phyloP scores from a whole-genome alignment of 2,113 vertebrate species.

The Trinectes maculatus region DNA sequence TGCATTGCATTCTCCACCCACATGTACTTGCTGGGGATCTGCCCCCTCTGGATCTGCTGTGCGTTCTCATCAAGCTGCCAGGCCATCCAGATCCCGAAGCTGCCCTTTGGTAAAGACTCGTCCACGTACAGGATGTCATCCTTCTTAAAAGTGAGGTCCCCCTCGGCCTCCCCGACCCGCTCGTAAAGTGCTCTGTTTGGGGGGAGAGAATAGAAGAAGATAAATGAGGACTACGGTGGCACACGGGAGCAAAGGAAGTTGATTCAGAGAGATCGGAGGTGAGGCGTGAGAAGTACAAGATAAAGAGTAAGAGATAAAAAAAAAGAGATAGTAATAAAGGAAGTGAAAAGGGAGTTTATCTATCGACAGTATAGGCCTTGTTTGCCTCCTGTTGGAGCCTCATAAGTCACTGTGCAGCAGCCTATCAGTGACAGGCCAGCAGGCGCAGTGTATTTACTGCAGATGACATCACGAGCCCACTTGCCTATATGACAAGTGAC shows the following conservation, averaged over 20 bases:
- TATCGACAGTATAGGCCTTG: neutral
- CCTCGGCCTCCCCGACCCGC: constrained; percentile 89
- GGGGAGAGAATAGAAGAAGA: constrained; percentile 46
- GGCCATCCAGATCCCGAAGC: constrained; percentile 96
- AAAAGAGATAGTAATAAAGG: constrained; percentile 5
- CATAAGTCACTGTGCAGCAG: constrained; percentile 47
- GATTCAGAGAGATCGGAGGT: constrained; percentile 31
- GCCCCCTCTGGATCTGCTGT: constrained; percentile 95
- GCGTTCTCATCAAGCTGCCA: constrained; percentile 98
- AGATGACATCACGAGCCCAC: constrained; percentile 72
- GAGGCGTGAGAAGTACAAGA: constrained; percentile 40
- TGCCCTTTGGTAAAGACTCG: constrained; percentile 94
- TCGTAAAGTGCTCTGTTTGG: constrained; percentile 94
- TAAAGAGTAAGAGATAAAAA: constrained; percentile 11
- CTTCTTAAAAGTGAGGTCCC: constrained; percentile 97
- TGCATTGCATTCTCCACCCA: constrained; percentile 75
- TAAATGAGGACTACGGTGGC: constrained; percentile 4
- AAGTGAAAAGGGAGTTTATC: constrained; percentile 19
- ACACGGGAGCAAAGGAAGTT: constrained; percentile 14
- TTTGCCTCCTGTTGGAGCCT: constrained; percentile 35
- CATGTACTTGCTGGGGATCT: constrained; percentile 99
- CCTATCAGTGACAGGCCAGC: constrained; percentile 54
- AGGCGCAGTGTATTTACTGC: constrained; percentile 70
- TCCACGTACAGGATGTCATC: constrained; percentile 98
- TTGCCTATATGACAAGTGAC: constrained; percentile 71